These are phyloP conservation scores for Piezodorus guildinii DNA, from an alignment of 1,140 invertebrate genomes.

Conservation along the genomic window DNA sequence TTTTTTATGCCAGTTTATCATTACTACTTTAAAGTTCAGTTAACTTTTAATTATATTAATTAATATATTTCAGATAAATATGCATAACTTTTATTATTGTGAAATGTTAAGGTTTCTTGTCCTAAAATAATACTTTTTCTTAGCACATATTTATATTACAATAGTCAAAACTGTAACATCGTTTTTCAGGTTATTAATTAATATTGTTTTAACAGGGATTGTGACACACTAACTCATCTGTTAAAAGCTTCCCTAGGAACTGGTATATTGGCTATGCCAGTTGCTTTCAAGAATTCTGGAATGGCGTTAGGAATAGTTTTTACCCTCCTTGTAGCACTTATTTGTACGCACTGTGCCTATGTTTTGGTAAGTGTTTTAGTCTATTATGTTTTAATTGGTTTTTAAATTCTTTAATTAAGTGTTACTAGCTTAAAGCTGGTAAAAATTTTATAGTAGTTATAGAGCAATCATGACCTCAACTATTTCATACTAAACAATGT, in stretches of 20 bases:
- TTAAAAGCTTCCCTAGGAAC: slow-evolving; percentile 81
- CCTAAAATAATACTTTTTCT: not conserved
- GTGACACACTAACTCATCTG: slow-evolving; percentile 72
- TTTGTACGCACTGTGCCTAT: slow-evolving; percentile 80
- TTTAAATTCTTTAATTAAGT: no score
- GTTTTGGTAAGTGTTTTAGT: slow-evolving; percentile 54
- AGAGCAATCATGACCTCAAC: no score
- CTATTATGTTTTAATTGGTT: no score
- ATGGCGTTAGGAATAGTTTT: slow-evolving; percentile 60
- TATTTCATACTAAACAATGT: no score
- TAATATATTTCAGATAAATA: no score
- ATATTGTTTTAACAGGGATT: slow-evolving; percentile 44
- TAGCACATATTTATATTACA: not conserved
- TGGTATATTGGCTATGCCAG: slow-evolving; percentile 82
- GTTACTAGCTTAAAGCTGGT: no score
- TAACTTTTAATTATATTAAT: no score
- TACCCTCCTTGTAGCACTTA: slow-evolving; percentile 64
- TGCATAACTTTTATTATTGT: no score
- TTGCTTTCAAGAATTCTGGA: slow-evolving; percentile 69
- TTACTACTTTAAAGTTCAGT: no score
- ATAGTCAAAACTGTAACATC: not conserved
- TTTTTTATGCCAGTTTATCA: no score
- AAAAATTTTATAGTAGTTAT: no score
- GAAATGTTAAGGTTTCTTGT: no score
- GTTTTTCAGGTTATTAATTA: slow-evolving; percentile 7